These are phyloP conservation scores for Lithobates pipiens DNA, from an alignment of 2,797 vertebrate species.

Conservation along the genomic window DNA sequence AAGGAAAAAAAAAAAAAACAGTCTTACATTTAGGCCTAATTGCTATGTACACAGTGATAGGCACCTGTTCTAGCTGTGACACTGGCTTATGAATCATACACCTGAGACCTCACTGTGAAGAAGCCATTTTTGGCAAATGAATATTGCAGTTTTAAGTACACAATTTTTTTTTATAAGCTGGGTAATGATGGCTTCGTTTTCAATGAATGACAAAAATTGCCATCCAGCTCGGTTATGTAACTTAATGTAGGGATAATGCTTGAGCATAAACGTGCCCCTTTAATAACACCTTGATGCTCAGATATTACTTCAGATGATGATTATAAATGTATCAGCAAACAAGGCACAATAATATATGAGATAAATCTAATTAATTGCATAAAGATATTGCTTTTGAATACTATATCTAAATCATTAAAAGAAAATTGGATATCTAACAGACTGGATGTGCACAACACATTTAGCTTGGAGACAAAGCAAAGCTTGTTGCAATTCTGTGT, in stretches of 20 bases:
- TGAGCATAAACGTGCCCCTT: background rate
- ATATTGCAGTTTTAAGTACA: conserved; percentile 78
- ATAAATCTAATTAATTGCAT: background rate
- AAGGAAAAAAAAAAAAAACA: conserved; percentile 66
- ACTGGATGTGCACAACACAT: background rate
- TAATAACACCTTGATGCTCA: background rate
- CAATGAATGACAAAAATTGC: conserved; percentile 18
- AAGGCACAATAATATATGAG: background rate
- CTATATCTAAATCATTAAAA: background rate
- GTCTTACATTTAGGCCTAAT: conserved; percentile 94
- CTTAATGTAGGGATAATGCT: background rate
- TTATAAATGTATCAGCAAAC: background rate
- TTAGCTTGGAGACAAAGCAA: background rate
- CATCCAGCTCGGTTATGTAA: background rate
- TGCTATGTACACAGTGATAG: conserved; percentile 91
- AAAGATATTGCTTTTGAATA: background rate
- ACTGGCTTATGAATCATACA: conserved; percentile 87
- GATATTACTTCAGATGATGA: background rate
- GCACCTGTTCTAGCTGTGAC: conserved; percentile 88
- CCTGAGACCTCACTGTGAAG: conserved; percentile 90
- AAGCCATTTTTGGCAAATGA: conserved; percentile 90
- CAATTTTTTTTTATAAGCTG: conserved; percentile 69
- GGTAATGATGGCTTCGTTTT: conserved; percentile 33
- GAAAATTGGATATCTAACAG: background rate
- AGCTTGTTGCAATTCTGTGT: background rate